Conservation (phyloP, 2,797 vertebrate species). For the Erithacus rubecula region DNA sequence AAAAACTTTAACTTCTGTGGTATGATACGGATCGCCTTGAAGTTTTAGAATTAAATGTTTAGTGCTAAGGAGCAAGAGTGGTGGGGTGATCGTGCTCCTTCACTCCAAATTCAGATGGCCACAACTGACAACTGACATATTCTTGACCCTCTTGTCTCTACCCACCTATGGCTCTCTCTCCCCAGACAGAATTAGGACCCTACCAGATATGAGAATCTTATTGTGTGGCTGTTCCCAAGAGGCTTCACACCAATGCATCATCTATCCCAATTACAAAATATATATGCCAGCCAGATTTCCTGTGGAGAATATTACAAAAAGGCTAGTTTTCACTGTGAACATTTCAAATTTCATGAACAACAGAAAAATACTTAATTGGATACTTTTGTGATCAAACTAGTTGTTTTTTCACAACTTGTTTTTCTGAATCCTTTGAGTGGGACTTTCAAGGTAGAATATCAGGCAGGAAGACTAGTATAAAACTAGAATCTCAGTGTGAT, state of each 20-base stretch:
- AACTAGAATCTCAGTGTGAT: not conserved
- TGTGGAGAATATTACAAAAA: not conserved
- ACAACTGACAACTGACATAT: not conserved
- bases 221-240: not conserved
- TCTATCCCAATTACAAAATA: not conserved
- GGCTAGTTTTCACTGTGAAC: not conserved
- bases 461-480: not conserved
- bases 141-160: not conserved
- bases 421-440: conserved; percentile 19
- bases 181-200: not conserved
- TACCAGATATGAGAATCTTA: not conserved
- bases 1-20: not conserved
- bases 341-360: not conserved
- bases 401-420: not conserved
- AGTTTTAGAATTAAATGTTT: not conserved
- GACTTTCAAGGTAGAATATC: not conserved
- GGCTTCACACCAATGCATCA: not conserved
- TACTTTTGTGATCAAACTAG: not conserved
- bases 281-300: not conserved
- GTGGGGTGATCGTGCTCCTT: not conserved
- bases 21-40: not conserved
- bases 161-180: not conserved
- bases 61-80: not conserved
- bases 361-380: not conserved
- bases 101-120: not conserved